phyloP scores from a whole-genome alignment of 2,797 vertebrate genomes.

The Orientallactaga sibirica region DNA sequence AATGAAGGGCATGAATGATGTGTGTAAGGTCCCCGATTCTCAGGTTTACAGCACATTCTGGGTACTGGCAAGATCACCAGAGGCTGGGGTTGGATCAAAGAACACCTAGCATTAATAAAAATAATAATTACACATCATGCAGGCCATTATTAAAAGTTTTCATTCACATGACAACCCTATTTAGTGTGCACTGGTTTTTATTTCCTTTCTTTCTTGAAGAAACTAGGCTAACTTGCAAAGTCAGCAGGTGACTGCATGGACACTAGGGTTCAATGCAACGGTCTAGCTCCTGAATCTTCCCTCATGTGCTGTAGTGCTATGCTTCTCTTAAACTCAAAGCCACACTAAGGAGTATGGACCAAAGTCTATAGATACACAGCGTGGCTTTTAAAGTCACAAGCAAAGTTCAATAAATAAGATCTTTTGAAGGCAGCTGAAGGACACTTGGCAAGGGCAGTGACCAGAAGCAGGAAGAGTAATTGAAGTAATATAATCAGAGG shows the following conservation, averaged over 20 bases:
- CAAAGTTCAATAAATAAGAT: background rate
- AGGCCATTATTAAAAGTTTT: background rate
- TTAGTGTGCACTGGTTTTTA: background rate
- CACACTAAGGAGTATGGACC: background rate
- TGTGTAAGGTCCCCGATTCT: background rate
- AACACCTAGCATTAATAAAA: background rate
- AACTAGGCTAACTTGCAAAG: background rate
- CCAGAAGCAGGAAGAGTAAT: background rate
- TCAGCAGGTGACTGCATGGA: background rate
- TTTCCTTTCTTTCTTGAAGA: background rate
- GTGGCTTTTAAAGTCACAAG: background rate
- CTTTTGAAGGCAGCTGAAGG: background rate
- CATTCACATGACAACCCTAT: background rate
- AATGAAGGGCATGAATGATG: background rate
- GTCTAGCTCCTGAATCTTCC: too few species aligned
- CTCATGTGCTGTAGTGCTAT: background rate
- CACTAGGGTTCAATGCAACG: fast-evolving
- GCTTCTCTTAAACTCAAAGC: background rate
- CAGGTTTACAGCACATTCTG: background rate
- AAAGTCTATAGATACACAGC: background rate
- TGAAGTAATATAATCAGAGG: background rate
- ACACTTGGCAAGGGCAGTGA: background rate
- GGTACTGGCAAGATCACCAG: background rate
- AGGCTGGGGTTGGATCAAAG: background rate
- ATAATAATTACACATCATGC: background rate